These are phyloP conservation scores for Cecropterus lyciades DNA, from an alignment of 1,140 invertebrate species.

Conservation along the genomic window DNA sequence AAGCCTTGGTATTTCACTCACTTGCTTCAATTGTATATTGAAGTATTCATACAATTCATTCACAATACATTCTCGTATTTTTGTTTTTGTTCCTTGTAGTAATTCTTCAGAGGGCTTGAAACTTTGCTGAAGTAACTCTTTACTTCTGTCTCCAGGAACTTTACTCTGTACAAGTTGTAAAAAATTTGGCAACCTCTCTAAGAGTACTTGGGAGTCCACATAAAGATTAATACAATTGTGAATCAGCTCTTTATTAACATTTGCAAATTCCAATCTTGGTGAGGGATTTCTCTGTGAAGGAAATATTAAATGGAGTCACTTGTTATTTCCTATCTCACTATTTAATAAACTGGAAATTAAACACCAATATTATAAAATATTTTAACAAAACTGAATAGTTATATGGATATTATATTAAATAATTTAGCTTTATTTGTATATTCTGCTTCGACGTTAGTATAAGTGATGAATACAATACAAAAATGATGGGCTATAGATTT, in stretches of 20 bases:
- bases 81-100: conserved; percentile 80
- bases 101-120: conserved; percentile 80
- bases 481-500: too few relatives aligned
- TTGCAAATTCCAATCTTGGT: conserved; percentile 54
- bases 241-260: conserved; percentile 63
- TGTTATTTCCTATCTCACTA: too few relatives aligned
- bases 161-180: conserved; percentile 75
- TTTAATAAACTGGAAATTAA: too few relatives aligned
- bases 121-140: conserved; percentile 67
- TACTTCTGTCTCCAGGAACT: conserved; percentile 62
- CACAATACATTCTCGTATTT: conserved; percentile 85
- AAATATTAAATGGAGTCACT: neutral
- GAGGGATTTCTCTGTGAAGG: conserved; percentile 47
- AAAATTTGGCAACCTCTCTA: conserved; percentile 77
- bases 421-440: too few relatives aligned
- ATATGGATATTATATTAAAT: too few relatives aligned
- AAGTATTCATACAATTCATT: conserved; percentile 85
- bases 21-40: conserved; percentile 87
- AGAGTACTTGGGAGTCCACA: conserved; percentile 58
- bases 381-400: too few relatives aligned
- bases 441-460: too few relatives aligned
- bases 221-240: conserved; percentile 68
- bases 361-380: too few relatives aligned
- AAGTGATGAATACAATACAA: too few relatives aligned
- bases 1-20: conserved; percentile 95